Conservation (phyloP, 2,113 vertebrate species). For the Chitala chitala region DNA sequence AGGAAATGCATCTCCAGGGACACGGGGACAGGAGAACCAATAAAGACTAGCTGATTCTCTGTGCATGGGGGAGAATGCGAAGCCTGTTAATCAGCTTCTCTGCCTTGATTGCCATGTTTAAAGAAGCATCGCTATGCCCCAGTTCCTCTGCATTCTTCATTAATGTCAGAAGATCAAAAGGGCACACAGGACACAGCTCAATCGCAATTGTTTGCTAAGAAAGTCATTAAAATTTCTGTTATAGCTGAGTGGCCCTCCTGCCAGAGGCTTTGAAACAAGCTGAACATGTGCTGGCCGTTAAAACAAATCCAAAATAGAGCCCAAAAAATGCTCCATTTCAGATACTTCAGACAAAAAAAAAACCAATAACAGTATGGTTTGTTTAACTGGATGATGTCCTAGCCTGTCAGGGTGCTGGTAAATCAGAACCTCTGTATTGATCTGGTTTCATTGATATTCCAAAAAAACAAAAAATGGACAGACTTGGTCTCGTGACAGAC, state of each 20-base stretch:
- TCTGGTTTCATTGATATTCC: neutral
- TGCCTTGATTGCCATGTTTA: constrained; percentile 27
- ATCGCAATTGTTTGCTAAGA: no score
- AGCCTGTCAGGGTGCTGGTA: no score
- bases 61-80: constrained; percentile 65
- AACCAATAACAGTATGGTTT: no score
- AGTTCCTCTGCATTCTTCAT: neutral
- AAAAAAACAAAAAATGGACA: neutral
- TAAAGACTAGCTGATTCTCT: constrained; percentile 34
- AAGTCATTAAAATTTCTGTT: no score
- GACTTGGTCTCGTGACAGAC: neutral
- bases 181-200: no score
- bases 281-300: no score
- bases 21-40: constrained; percentile 16
- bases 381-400: no score
- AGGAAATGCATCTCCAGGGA: constrained; percentile 37
- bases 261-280: no score
- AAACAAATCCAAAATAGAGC: no score
- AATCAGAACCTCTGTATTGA: no score
- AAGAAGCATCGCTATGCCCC: constrained; percentile 17
- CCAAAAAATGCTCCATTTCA: neutral
- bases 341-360: neutral
- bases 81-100: constrained; percentile 43
- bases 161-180: neutral
- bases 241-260: no score